Base-by-base conservation (phyloP, 2,797 vertebrate species). In the Vespertilio murinus region DNA sequence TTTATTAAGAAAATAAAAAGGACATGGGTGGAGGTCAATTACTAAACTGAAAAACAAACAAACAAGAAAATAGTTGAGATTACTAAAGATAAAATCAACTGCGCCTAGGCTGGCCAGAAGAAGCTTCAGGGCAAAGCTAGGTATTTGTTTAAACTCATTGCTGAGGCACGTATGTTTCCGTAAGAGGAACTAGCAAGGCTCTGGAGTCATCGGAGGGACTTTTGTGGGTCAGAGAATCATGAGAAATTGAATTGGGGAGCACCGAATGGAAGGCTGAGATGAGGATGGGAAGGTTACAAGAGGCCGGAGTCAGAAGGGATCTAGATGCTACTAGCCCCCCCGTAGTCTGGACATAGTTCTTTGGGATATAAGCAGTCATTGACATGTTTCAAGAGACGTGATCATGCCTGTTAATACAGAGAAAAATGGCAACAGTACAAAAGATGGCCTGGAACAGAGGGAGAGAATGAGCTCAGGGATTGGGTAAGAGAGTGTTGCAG, bases 31-130 rank as follows among this genome's bases (percentile, higher is more conserved):
- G 42, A 93, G 40, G 16, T 86, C 25, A 49, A 4, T 54, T 73
- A 81, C 80, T 77, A 71, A 56, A 65, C 65, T 61, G 5, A 74
- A 52, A 80, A 75, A 35, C 45, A 49, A 38, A 22, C 28, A 65
- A 49, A 20, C 11, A 82, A 33, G 42, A 38, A 74, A 52, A 25
- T 8, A 64, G 10, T 3, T 30, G 22, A 18, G 8, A 56, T 70
- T 93, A 28, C n/a, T 77, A 54, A 86, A 87, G 64, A 38, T 91
- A 28, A 84, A 94, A 78, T 47, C 6, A 82, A 59, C 38, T 77
- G 59, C 93, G 47, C 33, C 67, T 67, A 23, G 11, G 10, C 12
- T 69, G 25, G 28, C 40, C 52, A 54, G 33, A 77, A 64, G 67
- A 35, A 61, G 17, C 25, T 33, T 93, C 56, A 74, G 5, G 54